A percentile compares a stretch with the other conserved stretches of the same genome.
phyloP scores from a whole-genome alignment of 2,113 vertebrate species.

The pig (Sus scrofa) region DNA sequence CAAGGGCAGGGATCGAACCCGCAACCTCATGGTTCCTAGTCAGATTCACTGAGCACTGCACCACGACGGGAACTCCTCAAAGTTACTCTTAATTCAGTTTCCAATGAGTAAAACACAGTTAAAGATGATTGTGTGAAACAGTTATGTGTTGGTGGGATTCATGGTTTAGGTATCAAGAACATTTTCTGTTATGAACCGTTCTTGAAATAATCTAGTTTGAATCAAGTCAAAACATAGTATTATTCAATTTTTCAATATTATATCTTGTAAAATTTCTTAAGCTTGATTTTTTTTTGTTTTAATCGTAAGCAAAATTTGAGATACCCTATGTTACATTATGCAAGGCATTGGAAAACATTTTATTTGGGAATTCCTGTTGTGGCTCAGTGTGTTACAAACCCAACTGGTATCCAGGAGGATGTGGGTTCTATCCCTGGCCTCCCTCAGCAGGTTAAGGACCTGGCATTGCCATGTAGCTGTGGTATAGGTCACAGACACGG shows the following conservation, averaged over 20 bases:
- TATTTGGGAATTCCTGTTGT: no score
- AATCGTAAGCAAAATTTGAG: not conserved
- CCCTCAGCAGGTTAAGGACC: no score
- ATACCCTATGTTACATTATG: not conserved
- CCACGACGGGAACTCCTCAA: no score
- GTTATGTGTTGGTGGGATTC: not conserved
- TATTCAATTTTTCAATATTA: not conserved
- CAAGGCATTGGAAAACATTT: not conserved
- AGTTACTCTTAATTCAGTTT: conserved; percentile 3
- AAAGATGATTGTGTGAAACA: not conserved
- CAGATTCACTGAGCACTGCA: no score
- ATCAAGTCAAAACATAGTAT: not conserved
- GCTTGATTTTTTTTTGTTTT: not conserved
- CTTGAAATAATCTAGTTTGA: not conserved
- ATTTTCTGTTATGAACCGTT: not conserved
- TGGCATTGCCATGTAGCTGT: no score
- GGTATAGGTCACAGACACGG: no score
- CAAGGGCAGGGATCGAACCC: no score
- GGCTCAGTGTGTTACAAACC: no score
- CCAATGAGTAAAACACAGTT: not conserved
- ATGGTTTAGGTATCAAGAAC: not conserved
- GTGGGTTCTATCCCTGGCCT: no score
- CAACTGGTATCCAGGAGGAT: no score
- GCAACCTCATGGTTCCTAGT: no score
- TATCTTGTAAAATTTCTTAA: not conserved